Conservation (phyloP, 2,113 vertebrate species). For the Morone chrysops region DNA sequence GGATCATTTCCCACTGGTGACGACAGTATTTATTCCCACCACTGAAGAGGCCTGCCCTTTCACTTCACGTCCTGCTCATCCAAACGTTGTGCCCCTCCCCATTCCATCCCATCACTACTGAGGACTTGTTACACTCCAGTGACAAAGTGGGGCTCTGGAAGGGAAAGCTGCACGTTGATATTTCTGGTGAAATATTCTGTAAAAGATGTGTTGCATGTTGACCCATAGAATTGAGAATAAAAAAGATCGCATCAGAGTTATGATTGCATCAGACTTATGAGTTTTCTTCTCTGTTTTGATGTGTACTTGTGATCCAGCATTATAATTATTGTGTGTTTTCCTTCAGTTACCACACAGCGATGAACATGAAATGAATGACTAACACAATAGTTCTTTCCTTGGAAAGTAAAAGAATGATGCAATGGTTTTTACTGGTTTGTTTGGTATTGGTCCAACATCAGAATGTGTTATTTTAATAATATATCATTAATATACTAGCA, state of each 20-base stretch:
- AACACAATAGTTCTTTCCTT: background rate
- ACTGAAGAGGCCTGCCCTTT: conserved; percentile 74
- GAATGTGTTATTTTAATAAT: background rate
- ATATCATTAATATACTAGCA: background rate
- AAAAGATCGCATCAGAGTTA: conserved; percentile 23
- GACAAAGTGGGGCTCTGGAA: conserved; percentile 13
- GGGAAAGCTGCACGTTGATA: background rate
- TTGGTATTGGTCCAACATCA: background rate
- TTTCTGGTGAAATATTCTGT: conserved; percentile 14
- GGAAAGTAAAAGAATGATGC: background rate
- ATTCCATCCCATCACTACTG: background rate
- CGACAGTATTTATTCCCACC: conserved; percentile 71
- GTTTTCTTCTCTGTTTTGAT: conserved; percentile 27
- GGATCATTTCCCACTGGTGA: conserved; percentile 71
- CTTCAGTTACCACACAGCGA: background rate
- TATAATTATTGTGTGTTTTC: background rate
- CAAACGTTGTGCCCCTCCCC: conserved; percentile 41
- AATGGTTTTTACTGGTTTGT: background rate
- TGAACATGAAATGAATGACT: background rate
- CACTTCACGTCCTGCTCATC: conserved; percentile 49
- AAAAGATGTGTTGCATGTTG: background rate
- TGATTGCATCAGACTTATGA: background rate
- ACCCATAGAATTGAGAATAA: conserved; percentile 16
- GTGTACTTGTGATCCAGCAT: conserved; percentile 12
- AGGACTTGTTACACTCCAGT: conserved; percentile 15